Evolutionary conservation across 1,140 invertebrate genomes (phyloP), one percentile per base, ranked within the genome.

Genomic region (Mylabris phalerata): DNA sequence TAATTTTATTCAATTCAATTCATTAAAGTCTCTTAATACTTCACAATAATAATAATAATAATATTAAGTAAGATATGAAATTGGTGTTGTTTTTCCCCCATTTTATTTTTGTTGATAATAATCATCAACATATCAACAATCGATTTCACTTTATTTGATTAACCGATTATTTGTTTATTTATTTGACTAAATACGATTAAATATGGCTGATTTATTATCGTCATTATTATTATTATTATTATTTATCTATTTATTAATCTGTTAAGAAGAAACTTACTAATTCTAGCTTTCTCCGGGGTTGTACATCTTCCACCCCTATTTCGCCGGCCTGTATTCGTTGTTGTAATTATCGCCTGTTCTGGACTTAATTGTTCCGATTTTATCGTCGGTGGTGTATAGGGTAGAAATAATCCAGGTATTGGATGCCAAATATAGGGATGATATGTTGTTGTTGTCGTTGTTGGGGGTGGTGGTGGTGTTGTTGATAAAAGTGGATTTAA

Each of bases 341-440:
- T 19, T 32, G 32, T 32, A 6, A 65, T 61, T 2, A 66, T 67
- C 4, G 67, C 73, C 13, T 69, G 55, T 42, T 75, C 73, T 0
- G 76, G 75, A 61, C 73, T 76, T 3, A 71, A 40, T 10, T 73
- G 62, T 62, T 75, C 68, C 63, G 65, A 44, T 65, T 66, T 41
- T 5, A 32, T 32, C 32, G 32, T 32, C 32, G 32, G 4, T 1
- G 32, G 7, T 7, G 66, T 71, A 62, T 75, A 74, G 7, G 75
- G 74, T 38, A 71, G 66, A 57, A 74, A 73, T 40, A 75, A 57
- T 19, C 69, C 68, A 19, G 64, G 69, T 11, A 77, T 63, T 0
- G 71, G 74, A 50, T 76, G 75, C 76, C 75, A 77, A 45, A 74
- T 68, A 59, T 76, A 76, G 9, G 73, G 71, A 19, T 71, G 68